A percentile compares a stretch with the other conserved stretches of the same genome.
These are phyloP conservation scores for Cantharis nigra DNA, from an alignment of 2,888 invertebrate species.

Conservation along the genomic window DNA sequence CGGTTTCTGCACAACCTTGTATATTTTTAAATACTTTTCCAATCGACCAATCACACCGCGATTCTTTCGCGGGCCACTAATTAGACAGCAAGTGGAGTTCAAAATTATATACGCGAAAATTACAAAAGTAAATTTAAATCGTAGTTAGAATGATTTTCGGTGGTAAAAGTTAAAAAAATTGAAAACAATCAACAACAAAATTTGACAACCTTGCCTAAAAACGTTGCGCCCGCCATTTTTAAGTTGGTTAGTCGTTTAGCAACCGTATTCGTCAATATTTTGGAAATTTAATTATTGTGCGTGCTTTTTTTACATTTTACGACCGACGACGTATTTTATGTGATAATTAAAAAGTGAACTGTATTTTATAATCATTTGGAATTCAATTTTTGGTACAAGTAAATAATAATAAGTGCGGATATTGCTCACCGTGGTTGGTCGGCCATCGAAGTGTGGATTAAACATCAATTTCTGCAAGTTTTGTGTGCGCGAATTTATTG, in stretches of 20 bases:
- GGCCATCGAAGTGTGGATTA: constrained; percentile 70
- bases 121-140: background rate
- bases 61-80: background rate
- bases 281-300: background rate
- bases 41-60: background rate
- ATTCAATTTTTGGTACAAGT: background rate
- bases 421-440: constrained; percentile 70
- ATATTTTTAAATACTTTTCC: background rate
- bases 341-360: background rate
- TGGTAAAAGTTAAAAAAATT: background rate
- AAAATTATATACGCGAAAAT: background rate
- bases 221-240: background rate
- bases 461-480: constrained; percentile 63
- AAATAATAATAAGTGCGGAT: background rate
- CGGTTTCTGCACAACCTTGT: background rate
- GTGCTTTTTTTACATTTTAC: background rate
- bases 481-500: constrained; percentile 51
- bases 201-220: background rate
- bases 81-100: background rate
- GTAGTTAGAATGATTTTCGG: background rate
- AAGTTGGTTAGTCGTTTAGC: background rate
- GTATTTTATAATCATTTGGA: background rate
- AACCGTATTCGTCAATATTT: background rate
- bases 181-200: background rate
- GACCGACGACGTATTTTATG: background rate